A percentile compares a stretch with the other conserved stretches of the same genome.
These are phyloP conservation scores for Lasioglossum calceatum DNA, from an alignment of 2,888 invertebrate genomes.

Conservation along the genomic window DNA sequence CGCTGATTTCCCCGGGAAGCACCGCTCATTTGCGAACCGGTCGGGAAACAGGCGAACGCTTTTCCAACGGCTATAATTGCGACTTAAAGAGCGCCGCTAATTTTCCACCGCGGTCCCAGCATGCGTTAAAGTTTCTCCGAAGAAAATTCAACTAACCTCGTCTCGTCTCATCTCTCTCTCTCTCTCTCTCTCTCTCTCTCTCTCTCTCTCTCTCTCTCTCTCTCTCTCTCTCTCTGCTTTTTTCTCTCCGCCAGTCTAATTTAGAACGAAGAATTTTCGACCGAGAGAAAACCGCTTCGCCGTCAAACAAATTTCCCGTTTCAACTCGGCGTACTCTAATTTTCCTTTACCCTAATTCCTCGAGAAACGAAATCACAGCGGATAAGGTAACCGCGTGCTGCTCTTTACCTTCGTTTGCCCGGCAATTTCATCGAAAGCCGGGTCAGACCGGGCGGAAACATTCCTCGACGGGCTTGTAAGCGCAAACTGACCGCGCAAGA, in stretches of 20 bases:
- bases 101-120: not conserved
- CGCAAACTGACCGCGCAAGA: not conserved
- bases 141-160: not conserved
- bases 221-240: not conserved
- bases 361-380: conserved; percentile 21
- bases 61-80: conserved; percentile 8
- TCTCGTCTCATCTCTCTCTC: too few relatives aligned
- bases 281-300: conserved; percentile 4
- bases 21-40: conserved; percentile 16
- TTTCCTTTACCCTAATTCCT: conserved; percentile 16
- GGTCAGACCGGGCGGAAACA: conserved; percentile 13
- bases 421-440: conserved; percentile 12
- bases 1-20: conserved; percentile 25
- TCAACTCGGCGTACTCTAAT: conserved; percentile 13
- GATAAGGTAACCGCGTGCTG: conserved; percentile 16
- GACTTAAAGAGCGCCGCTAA: conserved; percentile 17
- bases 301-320: conserved; percentile 10
- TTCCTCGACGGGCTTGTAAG: conserved; percentile 10
- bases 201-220: not conserved
- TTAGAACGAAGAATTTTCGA: not conserved
- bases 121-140: not conserved
- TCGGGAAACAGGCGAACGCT: conserved; percentile 1
- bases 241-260: not conserved
- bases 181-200: not conserved
- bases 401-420: conserved; percentile 17